Base-by-base conservation (phyloP, 2,888 invertebrate species). In the Plemyria rubiginata region DNA sequence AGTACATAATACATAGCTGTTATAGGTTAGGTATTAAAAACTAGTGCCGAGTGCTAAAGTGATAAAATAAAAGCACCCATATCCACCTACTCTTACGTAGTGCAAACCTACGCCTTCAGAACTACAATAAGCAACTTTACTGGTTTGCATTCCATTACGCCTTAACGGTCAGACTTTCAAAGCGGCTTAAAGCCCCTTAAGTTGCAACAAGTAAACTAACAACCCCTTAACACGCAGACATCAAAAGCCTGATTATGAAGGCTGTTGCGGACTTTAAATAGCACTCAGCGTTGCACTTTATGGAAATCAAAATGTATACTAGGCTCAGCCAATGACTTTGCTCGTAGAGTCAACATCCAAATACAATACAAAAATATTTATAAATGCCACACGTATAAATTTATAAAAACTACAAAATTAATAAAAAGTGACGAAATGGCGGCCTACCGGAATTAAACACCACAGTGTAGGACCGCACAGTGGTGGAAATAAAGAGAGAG, bases 121-220 rank as follows among this genome's bases (percentile, higher is more conserved):
- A 38, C 36, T 41, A 54, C 53, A 54, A 32, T 54, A 60, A 12
- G 54, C 41, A 48, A 32, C 38, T 29, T 41, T 41, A n/a, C 40
- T 38, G 48, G 32, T 45, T 51, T n/a, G 36, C 45, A 52, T 52
- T 58, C 53, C 40, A 28, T 38, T 22, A 5, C 41, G 48, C 62
- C 50, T 29, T 58, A 52, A 58, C 4, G 40, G 54, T 54, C 51
- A n/a, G 51, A 49, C 46, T 48, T 40, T 36, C 16, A 57, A 58
- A 45, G 50, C 46, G 29, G 54, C 55, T 68, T 66, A 53, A 68
- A 60, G 64, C 65, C 52, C 45, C 76, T 76, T 74, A 73, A 66
- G 57, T 61, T 73, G 67, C 69, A 75, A 76, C 79, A 78, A 78
- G 79, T 78, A 73, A 69, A 70, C 72, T 67, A 81, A 80, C 79